Evolutionary conservation across 2,113 vertebrate species (phyloP), one percentile per base, ranked within the genome.

Genomic region (Heterotilapia buettikoferi): DNA sequence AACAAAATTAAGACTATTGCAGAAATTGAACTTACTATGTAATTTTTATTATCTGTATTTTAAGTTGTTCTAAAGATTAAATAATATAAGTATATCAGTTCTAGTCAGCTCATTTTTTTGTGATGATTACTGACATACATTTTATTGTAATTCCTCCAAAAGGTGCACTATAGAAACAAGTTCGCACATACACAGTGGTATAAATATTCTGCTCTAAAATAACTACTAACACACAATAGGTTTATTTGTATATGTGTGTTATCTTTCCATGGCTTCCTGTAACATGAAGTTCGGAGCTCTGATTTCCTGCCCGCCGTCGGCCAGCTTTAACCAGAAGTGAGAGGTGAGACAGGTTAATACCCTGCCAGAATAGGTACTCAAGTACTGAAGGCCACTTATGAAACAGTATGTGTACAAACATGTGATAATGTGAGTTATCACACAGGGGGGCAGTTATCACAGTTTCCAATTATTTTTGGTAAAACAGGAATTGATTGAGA

Each of bases 181-280:
- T 29, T 76, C 5, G 53, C n/a, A 54, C 53, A 29, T 14, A 50
- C 9, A 40, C n/a, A 18, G 10, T 47, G 31, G 33, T 18, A n/a
- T 21, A 21, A 45, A 10, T 50, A 45, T 18, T n/a, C 33, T 14
- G 31, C 40, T 86, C 24, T 33, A 61, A 68, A 80, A 13, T 45
- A 68, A 47, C 56, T 4, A 79, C 43, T 18, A 14, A 36, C 31
- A 71, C 40, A 31, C 26, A 56, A 31, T 40, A 29, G 21, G 40
- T 36, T 29, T 50, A 45, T 76, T 50, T 50, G 24, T 71, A 38
- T 61, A 12, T 7, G 16, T 45, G n/a, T 86, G 73, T 86, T 87
- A 84, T 92, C 83, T 53, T 14, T 57, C 45, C 33, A 82, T 12
- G 21, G 50, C 52, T 93, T 95, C 92, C 92, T 94, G 91, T 76